phyloP scores from a whole-genome alignment of 2,113 vertebrate species.

The Saccopteryx bilineata region DNA sequence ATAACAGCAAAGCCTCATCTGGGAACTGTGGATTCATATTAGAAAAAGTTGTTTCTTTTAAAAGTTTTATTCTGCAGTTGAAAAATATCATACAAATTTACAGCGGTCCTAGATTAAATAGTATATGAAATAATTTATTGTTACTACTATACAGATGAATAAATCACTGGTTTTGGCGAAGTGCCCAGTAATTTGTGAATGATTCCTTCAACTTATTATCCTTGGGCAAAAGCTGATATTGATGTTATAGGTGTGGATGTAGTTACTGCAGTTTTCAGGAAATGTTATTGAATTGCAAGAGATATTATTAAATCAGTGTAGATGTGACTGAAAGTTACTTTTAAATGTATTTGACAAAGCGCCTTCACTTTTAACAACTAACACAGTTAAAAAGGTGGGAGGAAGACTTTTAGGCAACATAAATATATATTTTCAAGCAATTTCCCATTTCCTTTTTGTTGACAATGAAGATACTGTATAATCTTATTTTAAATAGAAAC shows the following conservation, averaged over 20 bases:
- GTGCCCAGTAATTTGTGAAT: background rate
- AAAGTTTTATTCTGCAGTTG: background rate
- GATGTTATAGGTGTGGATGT: background rate
- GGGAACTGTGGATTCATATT: background rate
- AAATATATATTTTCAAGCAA: background rate
- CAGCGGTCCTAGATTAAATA: background rate
- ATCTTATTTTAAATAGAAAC: conserved; percentile 11
- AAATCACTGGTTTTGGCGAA: background rate
- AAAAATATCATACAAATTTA: background rate
- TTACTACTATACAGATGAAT: background rate
- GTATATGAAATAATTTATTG: background rate
- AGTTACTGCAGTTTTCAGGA: background rate
- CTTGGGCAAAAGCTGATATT: background rate
- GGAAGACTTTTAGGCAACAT: background rate
- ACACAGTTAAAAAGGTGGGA: background rate
- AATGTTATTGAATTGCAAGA: conserved; percentile 24
- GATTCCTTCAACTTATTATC: conserved; percentile 2
- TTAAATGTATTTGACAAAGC: background rate
- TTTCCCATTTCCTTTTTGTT: background rate
- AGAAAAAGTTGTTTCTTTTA: conserved; percentile 12
- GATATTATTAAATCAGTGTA: background rate
- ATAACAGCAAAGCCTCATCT: background rate
- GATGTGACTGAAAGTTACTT: conserved; percentile 3
- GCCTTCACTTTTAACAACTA: conserved; percentile 2
- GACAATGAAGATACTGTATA: background rate